A percentile compares a stretch with the other conserved stretches of the same genome.
Conservation (phyloP, 1,140 invertebrate species). For the Oncopeltus fasciatus region DNA sequence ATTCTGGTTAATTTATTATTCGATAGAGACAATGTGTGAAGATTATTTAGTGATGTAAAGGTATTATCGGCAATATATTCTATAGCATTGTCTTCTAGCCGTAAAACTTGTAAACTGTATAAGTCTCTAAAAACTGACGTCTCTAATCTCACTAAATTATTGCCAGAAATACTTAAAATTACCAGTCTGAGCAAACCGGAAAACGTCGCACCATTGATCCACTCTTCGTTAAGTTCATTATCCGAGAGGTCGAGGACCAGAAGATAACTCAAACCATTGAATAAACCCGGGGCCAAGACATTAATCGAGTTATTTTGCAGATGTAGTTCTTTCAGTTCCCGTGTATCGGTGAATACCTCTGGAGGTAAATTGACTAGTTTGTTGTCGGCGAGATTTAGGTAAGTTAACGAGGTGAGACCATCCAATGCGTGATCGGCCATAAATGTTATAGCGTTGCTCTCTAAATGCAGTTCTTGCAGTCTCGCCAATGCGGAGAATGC, state of each 20-base stretch:
- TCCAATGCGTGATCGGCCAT: slow-evolving; percentile 69
- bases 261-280: slow-evolving; percentile 64
- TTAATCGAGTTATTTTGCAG: slow-evolving; percentile 75
- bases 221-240: slow-evolving; percentile 73
- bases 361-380: slow-evolving; percentile 64
- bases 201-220: slow-evolving; percentile 77
- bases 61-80: slow-evolving; percentile 67
- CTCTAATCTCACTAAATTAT: slow-evolving; percentile 63
- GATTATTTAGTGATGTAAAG: slow-evolving; percentile 61
- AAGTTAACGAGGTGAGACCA: slow-evolving; percentile 56
- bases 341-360: slow-evolving; percentile 63
- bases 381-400: slow-evolving; percentile 68
- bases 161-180: slow-evolving; percentile 65
- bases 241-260: slow-evolving; percentile 67
- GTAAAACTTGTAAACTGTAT: slow-evolving; percentile 63
- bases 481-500: slow-evolving; percentile 54
- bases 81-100: slow-evolving; percentile 69
- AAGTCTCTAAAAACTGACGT: slow-evolving; percentile 63
- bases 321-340: slow-evolving; percentile 67
- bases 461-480: slow-evolving; percentile 46
- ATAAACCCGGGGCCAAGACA: slow-evolving; percentile 69
- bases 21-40: slow-evolving; percentile 72
- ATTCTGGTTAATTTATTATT: slow-evolving; percentile 69
- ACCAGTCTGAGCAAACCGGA: slow-evolving; percentile 62
- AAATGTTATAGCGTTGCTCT: slow-evolving; percentile 54